Evolutionary conservation across 2,888 invertebrate species (phyloP).

Genomic region (Drosophila lacicola): DNA sequence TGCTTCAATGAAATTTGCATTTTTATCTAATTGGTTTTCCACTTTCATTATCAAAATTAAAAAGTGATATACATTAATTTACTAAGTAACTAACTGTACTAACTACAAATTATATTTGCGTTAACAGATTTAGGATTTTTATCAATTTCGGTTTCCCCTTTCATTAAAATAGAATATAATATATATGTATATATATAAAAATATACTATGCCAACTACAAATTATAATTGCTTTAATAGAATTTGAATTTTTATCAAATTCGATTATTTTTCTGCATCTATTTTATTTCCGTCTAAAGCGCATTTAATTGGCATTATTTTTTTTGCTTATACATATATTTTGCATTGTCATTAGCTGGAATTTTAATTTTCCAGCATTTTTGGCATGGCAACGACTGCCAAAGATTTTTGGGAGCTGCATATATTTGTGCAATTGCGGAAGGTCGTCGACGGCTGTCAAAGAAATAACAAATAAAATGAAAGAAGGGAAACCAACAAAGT

Average conservation of each 20-base stretch:
- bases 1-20: too few species aligned
- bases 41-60: too few species aligned
- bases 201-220: background rate
- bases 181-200: background rate
- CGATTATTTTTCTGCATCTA: background rate
- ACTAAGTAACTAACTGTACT: too few species aligned
- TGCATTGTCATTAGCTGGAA: slow-evolving; percentile 43
- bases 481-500: slow-evolving; percentile 54
- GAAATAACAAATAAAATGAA: slow-evolving; percentile 57
- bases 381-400: slow-evolving; percentile 41
- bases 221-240: background rate
- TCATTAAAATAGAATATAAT: too few species aligned
- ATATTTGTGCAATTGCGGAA: slow-evolving; percentile 29
- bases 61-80: too few species aligned
- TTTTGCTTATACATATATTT: slow-evolving; percentile 14
- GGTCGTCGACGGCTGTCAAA: slow-evolving; percentile 55
- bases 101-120: too few species aligned
- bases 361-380: slow-evolving; percentile 65
- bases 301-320: background rate
- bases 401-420: slow-evolving; percentile 33
- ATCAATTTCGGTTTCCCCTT: too few species aligned
- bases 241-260: background rate
- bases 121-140: too few species aligned
- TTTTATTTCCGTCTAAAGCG: background rate
- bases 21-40: too few species aligned